Percentiles rank a stretch among this genome's conserved stretches.
These are phyloP conservation scores for Drosophila nr. perissopoda DNA, from an alignment of 2,888 invertebrate genomes.

Conservation along the genomic window DNA sequence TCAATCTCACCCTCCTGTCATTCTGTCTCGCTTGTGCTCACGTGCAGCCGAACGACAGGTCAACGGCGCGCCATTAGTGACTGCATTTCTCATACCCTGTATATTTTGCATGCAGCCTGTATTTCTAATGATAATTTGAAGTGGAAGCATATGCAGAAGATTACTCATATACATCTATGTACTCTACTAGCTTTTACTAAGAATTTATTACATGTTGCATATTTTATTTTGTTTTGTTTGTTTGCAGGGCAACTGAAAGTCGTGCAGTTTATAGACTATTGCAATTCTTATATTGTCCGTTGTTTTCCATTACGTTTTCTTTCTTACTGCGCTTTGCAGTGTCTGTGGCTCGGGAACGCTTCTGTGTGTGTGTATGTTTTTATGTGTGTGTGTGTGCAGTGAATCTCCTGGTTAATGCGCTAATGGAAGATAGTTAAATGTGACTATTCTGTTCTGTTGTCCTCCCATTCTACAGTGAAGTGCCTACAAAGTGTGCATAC, in stretches of 20 bases:
- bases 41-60: constrained; percentile 25
- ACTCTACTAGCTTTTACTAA: neutral
- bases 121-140: constrained; percentile 1
- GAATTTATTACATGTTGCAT: neutral
- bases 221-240: constrained; percentile 5
- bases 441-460: constrained; percentile 13
- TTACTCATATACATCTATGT: neutral
- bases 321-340: constrained; percentile 68
- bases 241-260: neutral
- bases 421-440: constrained; percentile 28
- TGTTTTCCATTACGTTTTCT: constrained; percentile 49
- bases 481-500: constrained; percentile 15
- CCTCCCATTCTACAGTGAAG: constrained; percentile 35
- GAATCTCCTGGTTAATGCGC: constrained; percentile 23
- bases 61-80: constrained; percentile 21
- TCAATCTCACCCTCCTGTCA: constrained; percentile 19
- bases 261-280: neutral
- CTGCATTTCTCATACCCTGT: constrained; percentile 27
- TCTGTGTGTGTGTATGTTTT: neutral
- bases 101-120: constrained; percentile 9
- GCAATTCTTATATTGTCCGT: constrained; percentile 26
- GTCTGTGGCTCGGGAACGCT: constrained; percentile 59
- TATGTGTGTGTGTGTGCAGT: constrained; percentile 9
- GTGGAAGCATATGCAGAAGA: neutral
- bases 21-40: constrained; percentile 9